Evolutionary conservation across 2,888 invertebrate species (phyloP), one percentile per base, ranked within the genome.

Genomic region (Chorisops tibialis): DNA sequence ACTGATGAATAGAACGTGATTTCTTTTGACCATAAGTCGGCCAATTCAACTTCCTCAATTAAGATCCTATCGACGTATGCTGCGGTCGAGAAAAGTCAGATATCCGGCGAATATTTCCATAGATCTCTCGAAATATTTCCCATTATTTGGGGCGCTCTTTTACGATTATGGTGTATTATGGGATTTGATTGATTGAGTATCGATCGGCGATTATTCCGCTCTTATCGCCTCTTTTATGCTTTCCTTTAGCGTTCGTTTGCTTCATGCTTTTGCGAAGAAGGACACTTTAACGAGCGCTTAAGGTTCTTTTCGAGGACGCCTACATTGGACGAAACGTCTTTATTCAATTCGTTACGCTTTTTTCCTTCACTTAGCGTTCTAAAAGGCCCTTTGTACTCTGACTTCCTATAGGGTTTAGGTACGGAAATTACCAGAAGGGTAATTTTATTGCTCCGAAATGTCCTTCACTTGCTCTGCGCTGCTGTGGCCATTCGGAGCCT

Each of bases 341-440:
- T 30, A 50, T 50, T 50, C 30, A 50, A 30, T 50, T 50, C 35
- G 30, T 48, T 48, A 35, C 14, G 49, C n/a, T 35, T 50, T 50
- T 16, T 14, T 50, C 14, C 49, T 5, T 50, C 35, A 30, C 47
- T 30, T 50, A n/a, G 35, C 21, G 9, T 21, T 21, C 47, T 47
- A 47, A 47, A 47, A n/a, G 11, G 47, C 21, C 4, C 47, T 14
- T 16, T 45, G 12, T 18, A 16, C 35, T 50, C 14, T 50, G 21
- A n/a, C 49, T 50, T 50, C 16, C 30, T 16, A 30, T 30, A 50
- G 12, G 30, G 30, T 50, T 50, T 50, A 50, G 35, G 49, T 50
- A 30, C 49, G 49, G 49, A 50, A 50, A 50, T 50, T 50, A 50
- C 35, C 49, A 30, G 49, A 50, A 50, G 49, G 49, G 49, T 50